These are phyloP conservation scores for Clunio marinus DNA, from an alignment of 2,888 invertebrate species.

Conservation along the genomic window DNA sequence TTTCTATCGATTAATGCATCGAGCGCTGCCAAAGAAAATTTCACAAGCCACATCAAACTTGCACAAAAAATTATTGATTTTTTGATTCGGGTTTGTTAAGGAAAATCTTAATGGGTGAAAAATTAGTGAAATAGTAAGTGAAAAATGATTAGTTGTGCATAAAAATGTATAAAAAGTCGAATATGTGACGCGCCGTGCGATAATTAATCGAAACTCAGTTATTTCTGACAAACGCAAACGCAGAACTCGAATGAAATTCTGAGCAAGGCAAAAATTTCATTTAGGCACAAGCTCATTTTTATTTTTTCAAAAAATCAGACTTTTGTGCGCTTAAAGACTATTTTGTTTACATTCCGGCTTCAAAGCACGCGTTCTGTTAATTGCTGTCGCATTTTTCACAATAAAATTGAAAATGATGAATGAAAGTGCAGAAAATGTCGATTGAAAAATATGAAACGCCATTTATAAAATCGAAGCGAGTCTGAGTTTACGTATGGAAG, in stretches of 20 bases:
- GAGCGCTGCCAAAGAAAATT: background rate
- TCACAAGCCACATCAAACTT: background rate
- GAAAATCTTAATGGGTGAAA: conserved; percentile 38
- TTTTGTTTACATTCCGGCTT: conserved; percentile 38
- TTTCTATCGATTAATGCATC: background rate
- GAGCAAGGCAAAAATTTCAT: conserved; percentile 28
- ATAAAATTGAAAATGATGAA: conserved; percentile 20
- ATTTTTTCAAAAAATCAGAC: conserved; percentile 37
- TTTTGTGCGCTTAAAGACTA: conserved; percentile 36
- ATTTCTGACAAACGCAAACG: conserved; percentile 36
- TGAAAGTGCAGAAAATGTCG: conserved; percentile 14
- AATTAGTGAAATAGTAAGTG: conserved; percentile 38
- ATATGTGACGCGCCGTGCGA: background rate
- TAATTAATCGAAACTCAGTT: conserved; percentile 35
- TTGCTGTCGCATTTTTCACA: conserved; percentile 17
- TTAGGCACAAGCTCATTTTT: conserved; percentile 35
- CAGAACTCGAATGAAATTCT: conserved; percentile 27
- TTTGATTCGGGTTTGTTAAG: conserved; percentile 29
- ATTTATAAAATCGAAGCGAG: conserved; percentile 37
- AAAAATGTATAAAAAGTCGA: conserved; percentile 25
- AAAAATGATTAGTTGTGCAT: conserved; percentile 13
- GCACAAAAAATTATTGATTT: conserved; percentile 36
- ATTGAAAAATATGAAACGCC: conserved; percentile 27
- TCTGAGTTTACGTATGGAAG: background rate
- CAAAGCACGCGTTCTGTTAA: conserved; percentile 34